Evolutionary conservation across 2,797 vertebrate species (phyloP).

Genomic region (Apogon talboti): DNA sequence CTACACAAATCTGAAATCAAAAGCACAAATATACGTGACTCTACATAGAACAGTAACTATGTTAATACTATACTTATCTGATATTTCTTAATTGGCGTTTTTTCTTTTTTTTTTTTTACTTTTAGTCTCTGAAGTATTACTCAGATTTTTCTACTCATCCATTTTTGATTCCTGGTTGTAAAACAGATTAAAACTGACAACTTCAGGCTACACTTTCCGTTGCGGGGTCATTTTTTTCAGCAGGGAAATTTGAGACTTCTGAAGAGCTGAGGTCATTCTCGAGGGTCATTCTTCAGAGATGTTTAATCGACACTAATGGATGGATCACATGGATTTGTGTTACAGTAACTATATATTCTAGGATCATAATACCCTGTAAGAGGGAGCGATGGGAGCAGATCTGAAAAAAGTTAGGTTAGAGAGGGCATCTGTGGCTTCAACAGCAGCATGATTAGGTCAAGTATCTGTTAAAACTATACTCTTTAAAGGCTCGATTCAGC

Average conservation of each 20-base stretch:
- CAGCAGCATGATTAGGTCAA: not conserved
- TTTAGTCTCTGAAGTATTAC: not conserved
- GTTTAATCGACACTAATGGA: constrained; percentile 36
- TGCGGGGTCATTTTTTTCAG: constrained; percentile 3
- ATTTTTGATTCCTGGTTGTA: constrained; percentile 10
- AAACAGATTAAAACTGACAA: constrained; percentile 8
- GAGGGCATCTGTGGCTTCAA: constrained; percentile 24
- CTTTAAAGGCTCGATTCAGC: constrained; percentile 21
- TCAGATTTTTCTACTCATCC: constrained; percentile 5
- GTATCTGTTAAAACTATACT: no score
- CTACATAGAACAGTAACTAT: constrained; percentile 62
- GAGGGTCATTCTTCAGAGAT: constrained; percentile 28
- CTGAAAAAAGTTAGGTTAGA: constrained; percentile 5
- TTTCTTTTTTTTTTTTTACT: not conserved
- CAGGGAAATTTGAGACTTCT: constrained; percentile 29
- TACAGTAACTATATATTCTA: constrained; percentile 34
- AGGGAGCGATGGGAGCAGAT: constrained; percentile 10
- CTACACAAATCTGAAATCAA: constrained; percentile 69
- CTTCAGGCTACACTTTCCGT: constrained; percentile 13
- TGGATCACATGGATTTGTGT: constrained; percentile 42
- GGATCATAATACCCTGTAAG: constrained; percentile 12
- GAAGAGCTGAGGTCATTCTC: constrained; percentile 8
- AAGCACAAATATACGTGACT: constrained; percentile 72
- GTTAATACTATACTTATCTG: constrained; percentile 11
- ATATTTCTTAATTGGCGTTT: constrained; percentile 17